Percentiles rank a stretch among this genome's conserved stretches.
Conservation (phyloP, 2,797 vertebrate species). For the Hirundo rustica region DNA sequence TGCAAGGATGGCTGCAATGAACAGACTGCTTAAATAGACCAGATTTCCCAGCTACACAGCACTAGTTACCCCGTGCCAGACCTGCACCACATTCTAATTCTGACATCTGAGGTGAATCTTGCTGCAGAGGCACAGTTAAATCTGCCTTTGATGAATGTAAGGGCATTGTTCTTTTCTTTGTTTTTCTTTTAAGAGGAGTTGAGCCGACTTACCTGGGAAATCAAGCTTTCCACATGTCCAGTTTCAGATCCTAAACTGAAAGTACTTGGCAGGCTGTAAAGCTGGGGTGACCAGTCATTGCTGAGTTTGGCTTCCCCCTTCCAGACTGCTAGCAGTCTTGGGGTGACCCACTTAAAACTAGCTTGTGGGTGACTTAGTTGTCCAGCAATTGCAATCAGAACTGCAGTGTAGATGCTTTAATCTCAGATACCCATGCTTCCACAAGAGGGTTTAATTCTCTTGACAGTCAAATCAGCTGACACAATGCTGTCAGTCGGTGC, state of each 20-base stretch:
- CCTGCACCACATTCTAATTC: background rate
- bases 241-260: background rate
- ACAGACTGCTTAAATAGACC: background rate
- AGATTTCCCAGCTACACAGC: background rate
- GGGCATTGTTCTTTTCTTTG: background rate
- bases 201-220: background rate
- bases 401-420: rapidly evolving
- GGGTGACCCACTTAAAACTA: background rate
- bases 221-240: background rate
- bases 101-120: background rate
- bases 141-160: background rate
- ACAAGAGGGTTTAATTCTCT: background rate
- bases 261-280: background rate
- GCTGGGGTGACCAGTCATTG: background rate
- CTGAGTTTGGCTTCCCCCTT: background rate
- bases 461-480: background rate
- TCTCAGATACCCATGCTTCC: background rate
- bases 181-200: background rate
- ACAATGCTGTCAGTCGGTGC: background rate
- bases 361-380: background rate
- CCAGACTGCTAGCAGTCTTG: background rate
- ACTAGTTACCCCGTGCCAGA: background rate
- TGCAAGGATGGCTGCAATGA: background rate
- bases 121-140: background rate
- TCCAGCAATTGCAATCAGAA: background rate